Conservation (phyloP, 2,797 vertebrate genomes). For the Sus cebifrons region DNA sequence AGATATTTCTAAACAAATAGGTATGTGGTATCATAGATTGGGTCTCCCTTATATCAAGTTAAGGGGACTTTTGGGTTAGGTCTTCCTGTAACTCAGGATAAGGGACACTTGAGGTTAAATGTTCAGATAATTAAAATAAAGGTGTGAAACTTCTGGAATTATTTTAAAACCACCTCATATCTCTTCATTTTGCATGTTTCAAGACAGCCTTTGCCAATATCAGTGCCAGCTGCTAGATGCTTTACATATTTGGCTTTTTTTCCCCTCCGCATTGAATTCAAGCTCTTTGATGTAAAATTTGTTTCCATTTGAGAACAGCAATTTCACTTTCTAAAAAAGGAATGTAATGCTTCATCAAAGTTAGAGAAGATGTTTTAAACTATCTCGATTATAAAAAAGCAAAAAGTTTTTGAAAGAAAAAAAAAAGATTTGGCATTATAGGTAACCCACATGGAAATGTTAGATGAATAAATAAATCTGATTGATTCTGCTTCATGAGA, state of each 20-base stretch:
- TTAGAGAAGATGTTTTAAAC: conserved; percentile 75
- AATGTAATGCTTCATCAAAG: conserved; percentile 72
- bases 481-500: not conserved
- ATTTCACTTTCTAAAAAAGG: conserved; percentile 79
- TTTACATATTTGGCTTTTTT: conserved; percentile 79
- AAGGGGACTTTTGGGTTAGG: not conserved
- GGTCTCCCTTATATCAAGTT: not conserved
- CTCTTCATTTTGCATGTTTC: conserved; percentile 60
- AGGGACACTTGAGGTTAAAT: conserved; percentile 11
- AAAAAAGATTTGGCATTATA: conserved; percentile 23
- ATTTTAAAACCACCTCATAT: conserved; percentile 58
- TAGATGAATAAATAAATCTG: conserved; percentile 24
- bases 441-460: conserved; percentile 8
- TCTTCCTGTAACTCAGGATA: not conserved
- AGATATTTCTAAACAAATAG: conserved; percentile 28
- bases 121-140: conserved; percentile 51
- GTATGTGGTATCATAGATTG: not conserved
- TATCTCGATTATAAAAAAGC: conserved; percentile 57
- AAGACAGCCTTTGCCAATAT: conserved; percentile 56
- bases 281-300: conserved; percentile 76
- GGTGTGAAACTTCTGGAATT: conserved; percentile 64
- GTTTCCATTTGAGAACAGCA: conserved; percentile 78
- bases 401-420: conserved; percentile 64
- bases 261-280: conserved; percentile 75
- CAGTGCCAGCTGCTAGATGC: conserved; percentile 74